These are phyloP conservation scores for Mus spicilegus DNA, from an alignment of 2,113 vertebrate genomes.

Conservation along the genomic window DNA sequence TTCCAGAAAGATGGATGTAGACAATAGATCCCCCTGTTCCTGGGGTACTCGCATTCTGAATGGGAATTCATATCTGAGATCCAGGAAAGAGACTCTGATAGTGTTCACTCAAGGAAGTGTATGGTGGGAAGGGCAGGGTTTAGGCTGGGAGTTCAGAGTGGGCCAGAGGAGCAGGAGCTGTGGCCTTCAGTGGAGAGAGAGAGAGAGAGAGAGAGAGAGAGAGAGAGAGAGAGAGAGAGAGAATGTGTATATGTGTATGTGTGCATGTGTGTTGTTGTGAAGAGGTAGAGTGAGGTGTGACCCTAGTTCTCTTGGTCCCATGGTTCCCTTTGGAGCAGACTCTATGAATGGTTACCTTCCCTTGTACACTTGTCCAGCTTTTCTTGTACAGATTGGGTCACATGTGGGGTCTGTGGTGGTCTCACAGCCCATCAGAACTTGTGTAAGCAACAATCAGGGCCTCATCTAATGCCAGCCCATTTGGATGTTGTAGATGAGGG, in stretches of 20 bases:
- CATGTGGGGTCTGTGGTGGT: not conserved
- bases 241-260: not conserved
- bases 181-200: not conserved
- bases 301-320: not conserved
- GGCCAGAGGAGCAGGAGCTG: not conserved
- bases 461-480: not conserved
- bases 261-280: too few relatives aligned
- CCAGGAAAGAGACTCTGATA: not conserved
- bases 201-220: too few relatives aligned
- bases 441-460: not conserved
- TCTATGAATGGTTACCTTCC: not conserved
- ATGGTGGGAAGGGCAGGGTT: not conserved
- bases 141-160: not conserved
- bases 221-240: too few relatives aligned
- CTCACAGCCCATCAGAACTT: not conserved
- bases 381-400: not conserved
- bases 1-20: not conserved
- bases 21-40: not conserved
- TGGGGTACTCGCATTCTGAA: not conserved
- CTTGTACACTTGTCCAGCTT: not conserved
- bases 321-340: not conserved
- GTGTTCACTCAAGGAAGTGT: not conserved
- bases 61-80: not conserved
- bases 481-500: not conserved
- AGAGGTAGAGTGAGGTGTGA: not conserved